These are phyloP conservation scores for Paracanthobrama guichenoti DNA, from an alignment of 2,113 vertebrate genomes.

Conservation along the genomic window DNA sequence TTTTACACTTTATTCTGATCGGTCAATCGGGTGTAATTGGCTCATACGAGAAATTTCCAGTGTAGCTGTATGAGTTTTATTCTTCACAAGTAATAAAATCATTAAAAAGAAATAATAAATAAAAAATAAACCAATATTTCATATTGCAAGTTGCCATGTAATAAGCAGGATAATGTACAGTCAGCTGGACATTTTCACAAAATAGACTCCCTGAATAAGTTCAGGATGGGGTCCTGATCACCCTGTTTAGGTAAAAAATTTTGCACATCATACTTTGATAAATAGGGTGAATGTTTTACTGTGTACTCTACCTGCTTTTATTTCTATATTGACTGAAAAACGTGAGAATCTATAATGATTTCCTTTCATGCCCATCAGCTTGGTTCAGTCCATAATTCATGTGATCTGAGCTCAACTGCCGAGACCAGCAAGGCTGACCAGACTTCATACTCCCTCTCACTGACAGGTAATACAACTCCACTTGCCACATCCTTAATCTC, in stretches of 20 bases:
- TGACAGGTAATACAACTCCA: conserved; percentile 69
- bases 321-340: background rate
- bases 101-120: background rate
- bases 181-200: no score
- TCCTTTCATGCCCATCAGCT: conserved; percentile 55
- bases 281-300: background rate
- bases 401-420: conserved; percentile 48
- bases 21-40: background rate
- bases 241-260: no score
- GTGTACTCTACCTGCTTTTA: background rate
- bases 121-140: background rate
- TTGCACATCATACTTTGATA: background rate
- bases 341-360: background rate
- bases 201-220: no score
- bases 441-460: conserved; percentile 62
- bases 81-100: background rate
- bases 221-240: no score
- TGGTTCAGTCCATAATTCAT: conserved; percentile 23
- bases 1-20: background rate
- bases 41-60: background rate
- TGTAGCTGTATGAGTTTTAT: background rate
- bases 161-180: no score
- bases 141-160: background rate
- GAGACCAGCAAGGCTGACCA: conserved; percentile 41
- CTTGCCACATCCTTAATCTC: background rate